A percentile compares a stretch with the other conserved stretches of the same genome.
Evolutionary conservation across 2,113 vertebrate species (phyloP).

Genomic region (Thinocorus orbignyianus): DNA sequence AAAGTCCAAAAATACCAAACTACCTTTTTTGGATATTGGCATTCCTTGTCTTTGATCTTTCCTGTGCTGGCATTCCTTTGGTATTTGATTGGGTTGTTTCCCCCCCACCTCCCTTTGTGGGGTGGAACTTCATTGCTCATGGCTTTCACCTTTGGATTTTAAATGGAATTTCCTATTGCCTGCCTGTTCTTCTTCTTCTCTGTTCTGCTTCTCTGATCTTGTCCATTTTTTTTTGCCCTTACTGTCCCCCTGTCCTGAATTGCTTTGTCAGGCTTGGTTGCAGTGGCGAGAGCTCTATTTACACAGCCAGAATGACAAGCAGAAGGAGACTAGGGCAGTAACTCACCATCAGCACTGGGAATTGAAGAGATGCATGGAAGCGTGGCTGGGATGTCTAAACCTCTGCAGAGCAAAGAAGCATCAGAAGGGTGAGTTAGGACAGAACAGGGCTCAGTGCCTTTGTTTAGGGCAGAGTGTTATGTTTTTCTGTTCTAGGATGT

Average conservation of each 20-base stretch:
- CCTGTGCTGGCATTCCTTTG: neutral
- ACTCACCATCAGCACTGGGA: conserved; percentile 50
- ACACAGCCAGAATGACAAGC: conserved; percentile 45
- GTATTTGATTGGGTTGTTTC: neutral
- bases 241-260: neutral
- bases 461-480: neutral
- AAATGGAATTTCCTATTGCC: neutral
- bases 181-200: neutral
- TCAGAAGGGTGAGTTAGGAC: conserved; percentile 49
- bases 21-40: neutral
- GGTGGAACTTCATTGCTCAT: neutral
- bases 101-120: accelerated
- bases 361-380: conserved; percentile 63
- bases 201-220: neutral
- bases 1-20: neutral
- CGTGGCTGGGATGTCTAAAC: conserved; percentile 76
- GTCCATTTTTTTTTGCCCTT: neutral
- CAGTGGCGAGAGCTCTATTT: conserved; percentile 77
- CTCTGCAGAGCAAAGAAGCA: conserved; percentile 68
- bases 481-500: neutral
- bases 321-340: conserved; percentile 68
- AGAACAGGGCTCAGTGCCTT: neutral
- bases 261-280: conserved; percentile 79
- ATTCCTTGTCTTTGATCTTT: neutral
- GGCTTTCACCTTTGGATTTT: neutral